Evolutionary conservation across 2,888 invertebrate genomes (phyloP), one percentile per base, ranked within the genome.

Genomic region (Rhagium mordax): DNA sequence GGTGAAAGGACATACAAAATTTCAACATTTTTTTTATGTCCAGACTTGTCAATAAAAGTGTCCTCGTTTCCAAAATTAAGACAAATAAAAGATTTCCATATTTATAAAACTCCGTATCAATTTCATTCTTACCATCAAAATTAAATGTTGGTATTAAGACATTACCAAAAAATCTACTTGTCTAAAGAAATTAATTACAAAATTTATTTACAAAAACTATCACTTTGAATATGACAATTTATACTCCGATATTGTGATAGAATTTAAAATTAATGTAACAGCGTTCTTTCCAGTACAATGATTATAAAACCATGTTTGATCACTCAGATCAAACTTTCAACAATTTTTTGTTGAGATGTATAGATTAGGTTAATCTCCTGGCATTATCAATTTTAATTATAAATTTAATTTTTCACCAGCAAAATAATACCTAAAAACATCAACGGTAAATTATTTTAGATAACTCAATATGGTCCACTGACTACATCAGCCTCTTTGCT

Each of bases 401-500:
- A 61, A 61, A 61, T 41, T 61, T 61, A 61, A 61, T 20, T 61
- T 33, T 33, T 61, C 61, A 41, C 47, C 48, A 20, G 41, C 61
- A n/a, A 41, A 41, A 13, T 41, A 61, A 61, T 20, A 3, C 18
- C 18, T 33, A 61, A 61, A 61, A 61, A 61, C 61, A 47, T 47
- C 41, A 61, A 61, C 61, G 47, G 61, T 61, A 21, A 15, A 61
- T 61, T 47, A 61, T 61, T 61, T 60, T 33, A 41, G 41, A 18
- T 60, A 33, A 41, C 13, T 41, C n/a, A 41, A 20, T 41, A 61
- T 61, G 47, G 61, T 61, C 61, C 13, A 41, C 47, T 61, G 61
- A 15, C 18, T 47, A 21, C 47, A 41, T 48, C 61, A 21, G 61
- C 21, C 20, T 61, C 18, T 47, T 61, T 7, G 41, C 47, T 61